A percentile compares a stretch with the other conserved stretches of the same genome.
phyloP scores from a whole-genome alignment of 2,888 invertebrate genomes.

The Gibbula magus region DNA sequence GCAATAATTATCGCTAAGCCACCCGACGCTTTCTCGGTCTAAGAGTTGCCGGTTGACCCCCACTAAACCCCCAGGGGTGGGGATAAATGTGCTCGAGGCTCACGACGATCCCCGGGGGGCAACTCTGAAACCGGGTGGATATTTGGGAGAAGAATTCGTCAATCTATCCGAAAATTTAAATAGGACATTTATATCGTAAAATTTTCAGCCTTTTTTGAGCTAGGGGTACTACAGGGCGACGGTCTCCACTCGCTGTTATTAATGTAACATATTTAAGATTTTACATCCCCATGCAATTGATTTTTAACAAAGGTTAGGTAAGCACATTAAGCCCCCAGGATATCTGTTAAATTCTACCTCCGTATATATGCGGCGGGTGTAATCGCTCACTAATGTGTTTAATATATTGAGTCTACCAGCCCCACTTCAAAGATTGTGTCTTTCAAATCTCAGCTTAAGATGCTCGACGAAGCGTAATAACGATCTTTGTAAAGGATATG shows the following conservation, averaged over 20 bases:
- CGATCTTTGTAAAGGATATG: background rate
- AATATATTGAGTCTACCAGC: background rate
- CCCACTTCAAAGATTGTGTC: constrained; percentile 5
- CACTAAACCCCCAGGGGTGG: background rate
- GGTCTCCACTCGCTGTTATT: background rate
- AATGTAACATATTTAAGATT: constrained; percentile 2
- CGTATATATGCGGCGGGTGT: background rate
- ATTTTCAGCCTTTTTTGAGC: background rate
- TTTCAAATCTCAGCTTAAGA: background rate
- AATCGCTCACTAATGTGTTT: constrained; percentile 1
- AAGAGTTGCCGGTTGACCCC: background rate
- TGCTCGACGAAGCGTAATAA: background rate
- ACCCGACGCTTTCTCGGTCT: background rate
- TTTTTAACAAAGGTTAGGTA: constrained; percentile 10
- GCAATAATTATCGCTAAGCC: background rate
- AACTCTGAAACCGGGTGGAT: background rate
- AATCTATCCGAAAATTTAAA: constrained; percentile 7
- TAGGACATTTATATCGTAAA: constrained; percentile 8
- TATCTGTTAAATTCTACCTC: background rate
- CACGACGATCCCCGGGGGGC: background rate
- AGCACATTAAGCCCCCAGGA: constrained; percentile 1
- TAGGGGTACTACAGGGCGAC: background rate
- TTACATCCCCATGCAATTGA: background rate
- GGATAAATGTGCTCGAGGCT: background rate
- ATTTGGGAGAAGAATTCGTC: background rate